Evolutionary conservation across 2,113 vertebrate genomes (phyloP).

Genomic region (Callipepla californica): DNA sequence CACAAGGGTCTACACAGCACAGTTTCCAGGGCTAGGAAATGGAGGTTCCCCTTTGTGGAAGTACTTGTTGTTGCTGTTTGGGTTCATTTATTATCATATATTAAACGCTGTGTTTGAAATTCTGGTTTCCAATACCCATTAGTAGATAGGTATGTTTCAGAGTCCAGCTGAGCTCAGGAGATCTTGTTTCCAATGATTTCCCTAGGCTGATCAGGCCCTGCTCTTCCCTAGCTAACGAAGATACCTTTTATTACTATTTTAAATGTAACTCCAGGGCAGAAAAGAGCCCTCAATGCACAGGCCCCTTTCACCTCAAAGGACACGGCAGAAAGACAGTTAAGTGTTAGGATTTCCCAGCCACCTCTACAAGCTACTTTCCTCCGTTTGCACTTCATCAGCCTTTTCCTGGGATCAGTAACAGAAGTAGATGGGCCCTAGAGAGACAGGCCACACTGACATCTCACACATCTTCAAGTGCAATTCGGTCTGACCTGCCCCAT

Average conservation of each 20-base stretch:
- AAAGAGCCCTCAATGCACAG: background rate
- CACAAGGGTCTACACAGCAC: accelerated
- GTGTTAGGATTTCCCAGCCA: background rate
- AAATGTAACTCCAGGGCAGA: background rate
- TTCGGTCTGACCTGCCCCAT: background rate
- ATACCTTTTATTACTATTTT: background rate
- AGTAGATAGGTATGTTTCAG: background rate
- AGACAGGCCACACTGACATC: background rate
- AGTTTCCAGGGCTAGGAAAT: background rate
- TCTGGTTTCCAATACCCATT: background rate
- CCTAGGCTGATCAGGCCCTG: background rate
- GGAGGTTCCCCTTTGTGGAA: background rate
- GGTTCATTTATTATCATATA: background rate
- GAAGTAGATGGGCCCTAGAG: background rate
- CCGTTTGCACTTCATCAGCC: background rate
- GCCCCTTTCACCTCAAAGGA: background rate
- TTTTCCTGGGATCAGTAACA: background rate
- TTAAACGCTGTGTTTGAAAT: background rate
- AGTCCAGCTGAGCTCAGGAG: background rate
- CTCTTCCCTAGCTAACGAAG: background rate
- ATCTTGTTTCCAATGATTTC: background rate
- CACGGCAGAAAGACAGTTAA: background rate
- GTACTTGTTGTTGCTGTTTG: background rate
- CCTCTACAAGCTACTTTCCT: background rate
- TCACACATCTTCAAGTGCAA: background rate